phyloP scores from a whole-genome alignment of 92 coral and sea anemone species.

The Isaurus tuberculatus region DNA sequence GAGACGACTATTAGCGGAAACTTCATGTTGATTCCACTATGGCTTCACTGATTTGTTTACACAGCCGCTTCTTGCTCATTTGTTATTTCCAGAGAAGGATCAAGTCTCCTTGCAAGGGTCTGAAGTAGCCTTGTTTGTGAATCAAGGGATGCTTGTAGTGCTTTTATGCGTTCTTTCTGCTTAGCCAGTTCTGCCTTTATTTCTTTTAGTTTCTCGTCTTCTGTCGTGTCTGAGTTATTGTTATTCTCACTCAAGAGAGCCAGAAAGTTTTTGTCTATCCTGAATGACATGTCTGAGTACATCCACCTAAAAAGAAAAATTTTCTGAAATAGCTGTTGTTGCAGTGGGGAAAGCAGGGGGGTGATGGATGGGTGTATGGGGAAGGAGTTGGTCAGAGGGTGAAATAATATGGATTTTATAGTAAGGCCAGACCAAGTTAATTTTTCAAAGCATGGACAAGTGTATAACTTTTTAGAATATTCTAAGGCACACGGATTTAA shows the following conservation, averaged over 20 bases:
- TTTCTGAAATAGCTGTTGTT: not conserved
- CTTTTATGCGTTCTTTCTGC: constrained; percentile 62
- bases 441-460: too few species aligned
- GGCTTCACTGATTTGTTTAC: not conserved
- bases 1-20: too few species aligned
- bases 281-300: constrained; percentile 19
- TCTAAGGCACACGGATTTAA: too few species aligned
- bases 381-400: not conserved
- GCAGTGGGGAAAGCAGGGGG: not conserved
- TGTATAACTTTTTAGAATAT: too few species aligned
- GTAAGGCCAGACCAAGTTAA: too few species aligned
- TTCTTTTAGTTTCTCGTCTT: constrained; percentile 42
- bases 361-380: not conserved
- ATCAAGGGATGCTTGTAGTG: constrained; percentile 73
- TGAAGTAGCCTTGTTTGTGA: constrained; percentile 63
- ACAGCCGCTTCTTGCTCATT: constrained; percentile 35
- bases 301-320: constrained; percentile 11
- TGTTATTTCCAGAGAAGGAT: constrained; percentile 4
- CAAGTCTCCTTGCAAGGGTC: constrained; percentile 71
- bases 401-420: too few species aligned
- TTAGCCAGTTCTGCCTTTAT: constrained; percentile 46
- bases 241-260: constrained; percentile 16
- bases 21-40: too few species aligned
- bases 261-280: constrained; percentile 30
- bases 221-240: not conserved